These are phyloP conservation scores for Beaufortia kweichowensis DNA, from an alignment of 2,113 vertebrate genomes.

Conservation along the genomic window DNA sequence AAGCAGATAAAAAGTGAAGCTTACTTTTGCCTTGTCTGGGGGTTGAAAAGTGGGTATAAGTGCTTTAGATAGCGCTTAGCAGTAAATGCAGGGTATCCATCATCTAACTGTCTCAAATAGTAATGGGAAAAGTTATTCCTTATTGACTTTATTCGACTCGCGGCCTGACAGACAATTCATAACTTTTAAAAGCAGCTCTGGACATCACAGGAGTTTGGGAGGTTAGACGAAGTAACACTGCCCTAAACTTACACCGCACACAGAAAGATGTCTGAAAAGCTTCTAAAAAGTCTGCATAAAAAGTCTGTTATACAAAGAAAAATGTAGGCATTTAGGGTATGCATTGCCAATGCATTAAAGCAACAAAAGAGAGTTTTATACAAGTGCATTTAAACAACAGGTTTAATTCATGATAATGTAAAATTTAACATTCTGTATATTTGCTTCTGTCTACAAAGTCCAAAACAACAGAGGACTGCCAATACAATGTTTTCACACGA, in stretches of 20 bases:
- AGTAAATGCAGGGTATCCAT: conserved; percentile 56
- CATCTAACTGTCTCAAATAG: conserved; percentile 52
- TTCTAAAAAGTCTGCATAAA: no score
- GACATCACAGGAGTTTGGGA: conserved; percentile 18
- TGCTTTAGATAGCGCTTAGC: conserved; percentile 54
- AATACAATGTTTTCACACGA: conserved; percentile 23
- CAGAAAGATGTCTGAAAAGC: no score
- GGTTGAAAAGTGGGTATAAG: conserved; percentile 56
- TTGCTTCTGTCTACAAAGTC: conserved; percentile 28
- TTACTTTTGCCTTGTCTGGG: conserved; percentile 68
- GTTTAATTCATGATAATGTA: conserved; percentile 33
- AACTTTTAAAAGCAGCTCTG: conserved; percentile 47
- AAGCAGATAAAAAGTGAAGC: conserved; percentile 71
- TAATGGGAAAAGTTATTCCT: conserved; percentile 54
- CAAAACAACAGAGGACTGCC: conserved; percentile 25
- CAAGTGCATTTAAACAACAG: conserved; percentile 20
- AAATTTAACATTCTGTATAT: conserved; percentile 42
- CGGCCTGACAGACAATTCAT: conserved; percentile 47
- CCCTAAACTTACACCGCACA: not conserved
- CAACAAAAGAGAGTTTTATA: conserved; percentile 1
- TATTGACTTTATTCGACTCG: conserved; percentile 52
- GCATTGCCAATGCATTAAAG: conserved; percentile 27
- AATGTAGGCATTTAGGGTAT: not conserved
- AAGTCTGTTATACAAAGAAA: not conserved
- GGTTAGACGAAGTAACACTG: not conserved